Percentiles rank a stretch among this genome's conserved stretches.
phyloP scores from a whole-genome alignment of 2,888 invertebrate species.

The Thereva nobilitata region DNA sequence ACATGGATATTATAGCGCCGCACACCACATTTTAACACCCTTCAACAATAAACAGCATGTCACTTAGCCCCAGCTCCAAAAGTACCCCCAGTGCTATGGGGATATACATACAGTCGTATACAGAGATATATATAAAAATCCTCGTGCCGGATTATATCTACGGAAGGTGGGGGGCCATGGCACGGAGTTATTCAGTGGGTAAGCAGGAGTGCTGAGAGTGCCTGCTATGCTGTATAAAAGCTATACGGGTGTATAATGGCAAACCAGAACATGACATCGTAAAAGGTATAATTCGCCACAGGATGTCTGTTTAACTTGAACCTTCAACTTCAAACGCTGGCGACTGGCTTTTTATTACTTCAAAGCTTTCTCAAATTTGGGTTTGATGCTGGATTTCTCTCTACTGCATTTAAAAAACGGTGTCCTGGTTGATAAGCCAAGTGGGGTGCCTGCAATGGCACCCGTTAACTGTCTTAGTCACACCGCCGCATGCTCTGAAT shows the following conservation, averaged over 20 bases:
- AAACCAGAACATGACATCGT: conserved; percentile 47
- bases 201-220: conserved; percentile 33
- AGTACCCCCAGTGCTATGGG: conserved; percentile 46
- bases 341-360: conserved; percentile 35
- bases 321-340: conserved; percentile 42
- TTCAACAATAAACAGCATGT: conserved; percentile 58
- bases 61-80: conserved; percentile 57
- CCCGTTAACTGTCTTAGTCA: conserved; percentile 26
- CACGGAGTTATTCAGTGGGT: conserved; percentile 33
- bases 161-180: conserved; percentile 30
- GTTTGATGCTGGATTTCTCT: conserved; percentile 6
- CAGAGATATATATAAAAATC: conserved; percentile 40
- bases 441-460: conserved; percentile 26
- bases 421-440: conserved; percentile 17
- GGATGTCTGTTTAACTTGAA: conserved; percentile 53
- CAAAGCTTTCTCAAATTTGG: conserved; percentile 25
- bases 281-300: conserved; percentile 53
- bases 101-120: conserved; percentile 29
- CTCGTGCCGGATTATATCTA: conserved; percentile 47
- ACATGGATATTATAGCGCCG: conserved; percentile 45
- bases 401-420: conserved; percentile 22
- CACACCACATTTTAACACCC: conserved; percentile 57
- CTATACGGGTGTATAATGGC: conserved; percentile 33
- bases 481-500: conserved; percentile 11
- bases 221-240: conserved; percentile 26